These are phyloP conservation scores for Trogon surrucura DNA, from an alignment of 2,113 vertebrate genomes.

Conservation along the genomic window DNA sequence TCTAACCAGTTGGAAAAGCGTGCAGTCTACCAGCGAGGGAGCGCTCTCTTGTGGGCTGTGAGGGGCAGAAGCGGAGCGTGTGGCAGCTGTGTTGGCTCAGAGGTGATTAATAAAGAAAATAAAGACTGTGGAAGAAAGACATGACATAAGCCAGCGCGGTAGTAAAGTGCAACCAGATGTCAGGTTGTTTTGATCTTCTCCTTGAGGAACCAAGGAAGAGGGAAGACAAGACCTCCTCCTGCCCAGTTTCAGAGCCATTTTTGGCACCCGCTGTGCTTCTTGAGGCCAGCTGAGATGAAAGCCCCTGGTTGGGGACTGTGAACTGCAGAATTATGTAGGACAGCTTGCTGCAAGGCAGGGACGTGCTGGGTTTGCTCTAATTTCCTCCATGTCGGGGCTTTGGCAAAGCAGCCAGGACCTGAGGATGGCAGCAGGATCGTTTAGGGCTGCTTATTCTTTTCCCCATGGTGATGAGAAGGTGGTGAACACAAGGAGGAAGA, in stretches of 20 bases:
- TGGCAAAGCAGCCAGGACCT: background rate
- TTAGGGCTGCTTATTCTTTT: background rate
- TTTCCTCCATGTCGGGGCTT: fast-evolving
- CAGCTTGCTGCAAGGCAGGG: background rate
- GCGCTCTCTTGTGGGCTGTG: background rate
- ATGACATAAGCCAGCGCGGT: background rate
- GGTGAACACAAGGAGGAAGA: background rate
- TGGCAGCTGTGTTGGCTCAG: background rate
- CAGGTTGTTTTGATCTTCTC: conserved; percentile 1
- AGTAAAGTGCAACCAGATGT: conserved; percentile 32
- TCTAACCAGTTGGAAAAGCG: background rate
- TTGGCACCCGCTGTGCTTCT: background rate
- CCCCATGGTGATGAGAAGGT: background rate
- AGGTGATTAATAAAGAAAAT: conserved; percentile 35
- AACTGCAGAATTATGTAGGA: background rate
- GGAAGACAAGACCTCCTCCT: background rate
- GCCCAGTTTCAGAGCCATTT: background rate
- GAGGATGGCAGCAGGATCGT: background rate
- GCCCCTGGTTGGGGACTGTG: background rate
- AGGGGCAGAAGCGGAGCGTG: fast-evolving
- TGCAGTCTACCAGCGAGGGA: background rate
- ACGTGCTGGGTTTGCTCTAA: background rate
- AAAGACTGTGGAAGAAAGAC: background rate
- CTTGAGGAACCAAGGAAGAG: background rate
- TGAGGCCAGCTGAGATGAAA: background rate